Percentiles rank a stretch among this genome's conserved stretches.
Conservation (phyloP, 2,113 vertebrate genomes). For the Nipponia nippon region DNA sequence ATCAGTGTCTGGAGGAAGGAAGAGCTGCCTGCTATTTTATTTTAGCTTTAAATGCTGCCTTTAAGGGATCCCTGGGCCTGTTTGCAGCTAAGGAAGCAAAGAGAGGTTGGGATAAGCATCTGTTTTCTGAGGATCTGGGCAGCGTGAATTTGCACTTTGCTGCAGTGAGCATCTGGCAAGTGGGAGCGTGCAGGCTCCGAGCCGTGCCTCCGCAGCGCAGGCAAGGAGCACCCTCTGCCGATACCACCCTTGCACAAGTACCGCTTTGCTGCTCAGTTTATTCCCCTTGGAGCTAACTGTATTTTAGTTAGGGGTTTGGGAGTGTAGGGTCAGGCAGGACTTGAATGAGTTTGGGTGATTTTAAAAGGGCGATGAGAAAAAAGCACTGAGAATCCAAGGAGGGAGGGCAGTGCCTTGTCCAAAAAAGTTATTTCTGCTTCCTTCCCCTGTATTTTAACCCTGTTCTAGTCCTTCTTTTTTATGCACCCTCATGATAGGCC, state of each 20-base stretch:
- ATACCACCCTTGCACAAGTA: not conserved
- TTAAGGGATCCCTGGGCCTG: not conserved
- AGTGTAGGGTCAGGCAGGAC: not conserved
- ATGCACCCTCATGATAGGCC: rapidly evolving
- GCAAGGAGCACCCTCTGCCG: not conserved
- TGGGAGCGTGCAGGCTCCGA: rapidly evolving
- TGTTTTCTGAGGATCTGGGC: not conserved
- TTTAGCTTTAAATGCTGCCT: not conserved
- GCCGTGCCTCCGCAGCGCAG: rapidly evolving
- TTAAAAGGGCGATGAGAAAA: not conserved
- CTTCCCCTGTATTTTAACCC: not conserved
- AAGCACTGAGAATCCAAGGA: not conserved
- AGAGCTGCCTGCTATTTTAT: not conserved
- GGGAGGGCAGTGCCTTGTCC: not conserved
- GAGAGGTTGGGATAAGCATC: not conserved
- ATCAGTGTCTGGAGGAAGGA: not conserved
- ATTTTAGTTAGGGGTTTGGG: not conserved
- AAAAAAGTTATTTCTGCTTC: not conserved
- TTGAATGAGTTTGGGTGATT: not conserved
- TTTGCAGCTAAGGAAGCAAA: not conserved
- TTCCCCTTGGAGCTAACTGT: not conserved
- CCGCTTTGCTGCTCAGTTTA: not conserved
- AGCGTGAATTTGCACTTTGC: not conserved
- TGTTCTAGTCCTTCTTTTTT: not conserved
- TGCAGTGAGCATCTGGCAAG: rapidly evolving